phyloP scores from a whole-genome alignment of 2,888 invertebrate genomes.

The Eristalis tenax region DNA sequence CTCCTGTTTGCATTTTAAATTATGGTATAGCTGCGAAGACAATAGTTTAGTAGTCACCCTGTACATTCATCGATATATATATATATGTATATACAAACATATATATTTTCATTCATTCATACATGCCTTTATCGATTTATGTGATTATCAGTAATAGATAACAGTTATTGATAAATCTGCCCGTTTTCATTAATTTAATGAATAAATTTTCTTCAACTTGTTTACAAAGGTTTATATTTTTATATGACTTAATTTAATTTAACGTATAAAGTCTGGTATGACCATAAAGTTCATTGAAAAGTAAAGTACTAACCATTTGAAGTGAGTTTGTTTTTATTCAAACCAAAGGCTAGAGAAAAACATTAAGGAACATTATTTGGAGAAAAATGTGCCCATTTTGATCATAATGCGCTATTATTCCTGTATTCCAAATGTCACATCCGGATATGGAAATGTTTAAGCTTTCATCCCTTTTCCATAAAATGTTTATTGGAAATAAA shows the following conservation, averaged over 20 bases:
- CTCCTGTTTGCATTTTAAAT: no score
- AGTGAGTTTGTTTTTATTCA: no score
- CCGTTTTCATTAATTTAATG: not conserved
- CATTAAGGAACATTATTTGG: not conserved
- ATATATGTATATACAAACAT: not conserved
- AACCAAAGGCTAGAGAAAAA: no score
- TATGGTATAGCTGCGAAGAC: no score
- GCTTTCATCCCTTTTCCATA: constrained; percentile 37
- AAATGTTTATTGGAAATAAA: constrained; percentile 49
- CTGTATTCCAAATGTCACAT: constrained; percentile 52
- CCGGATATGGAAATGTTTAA: constrained; percentile 10
- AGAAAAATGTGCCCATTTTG: not conserved
- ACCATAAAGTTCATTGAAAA: no score
- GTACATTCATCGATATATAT: not conserved
- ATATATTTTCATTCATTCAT: not conserved
- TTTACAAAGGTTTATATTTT: no score
- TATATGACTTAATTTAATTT: no score
- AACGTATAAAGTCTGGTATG: no score
- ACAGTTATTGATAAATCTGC: not conserved
- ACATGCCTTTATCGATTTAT: not conserved
- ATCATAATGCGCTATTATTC: constrained; percentile 34
- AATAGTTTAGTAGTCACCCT: no score
- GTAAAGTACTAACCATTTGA: no score
- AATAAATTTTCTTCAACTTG: not conserved
- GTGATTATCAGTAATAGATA: not conserved